phyloP scores from a whole-genome alignment of 2,888 invertebrate genomes.

The Brenthis daphne region DNA sequence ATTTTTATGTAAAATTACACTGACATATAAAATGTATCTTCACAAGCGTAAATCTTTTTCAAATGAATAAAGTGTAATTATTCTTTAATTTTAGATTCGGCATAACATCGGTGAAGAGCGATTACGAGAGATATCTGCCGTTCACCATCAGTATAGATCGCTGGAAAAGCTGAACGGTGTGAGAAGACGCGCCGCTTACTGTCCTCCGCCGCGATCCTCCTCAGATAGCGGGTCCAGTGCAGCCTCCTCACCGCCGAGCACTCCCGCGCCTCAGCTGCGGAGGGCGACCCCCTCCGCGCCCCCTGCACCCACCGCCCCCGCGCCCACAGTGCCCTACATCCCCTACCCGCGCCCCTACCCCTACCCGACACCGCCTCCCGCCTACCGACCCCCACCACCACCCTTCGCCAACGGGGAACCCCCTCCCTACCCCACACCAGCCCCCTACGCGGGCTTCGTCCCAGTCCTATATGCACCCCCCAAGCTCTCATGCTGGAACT shows the following conservation, averaged over 20 bases:
- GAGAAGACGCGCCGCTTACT: constrained; percentile 72
- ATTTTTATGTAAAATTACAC: too few relatives aligned
- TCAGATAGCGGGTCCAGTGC: constrained; percentile 74
- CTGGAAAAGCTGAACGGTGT: constrained; percentile 82
- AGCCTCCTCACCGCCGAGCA: constrained; percentile 71
- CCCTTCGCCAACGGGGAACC: constrained; percentile 77
- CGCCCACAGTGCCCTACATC: constrained; percentile 60
- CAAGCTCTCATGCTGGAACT: constrained; percentile 94
- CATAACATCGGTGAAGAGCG: constrained; percentile 85
- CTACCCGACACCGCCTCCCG: constrained; percentile 69
- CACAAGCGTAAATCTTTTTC: too few relatives aligned
- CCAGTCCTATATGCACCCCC: constrained; percentile 82
- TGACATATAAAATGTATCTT: too few relatives aligned
- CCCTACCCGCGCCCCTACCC: constrained; percentile 69
- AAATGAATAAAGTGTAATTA: background rate
- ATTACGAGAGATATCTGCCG: constrained; percentile 81
- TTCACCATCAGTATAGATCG: constrained; percentile 80
- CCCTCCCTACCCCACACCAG: constrained; percentile 70
- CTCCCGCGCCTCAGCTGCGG: constrained; percentile 64
- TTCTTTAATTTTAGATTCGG: constrained; percentile 74
- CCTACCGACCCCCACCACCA: constrained; percentile 70
- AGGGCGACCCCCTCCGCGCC: constrained; percentile 65
- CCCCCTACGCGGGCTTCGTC: constrained; percentile 72
- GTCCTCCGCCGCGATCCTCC: constrained; percentile 59
- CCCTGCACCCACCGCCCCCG: constrained; percentile 42